Evolutionary conservation across 1,140 invertebrate genomes (phyloP).

Genomic region (Oscheius sp.): DNA sequence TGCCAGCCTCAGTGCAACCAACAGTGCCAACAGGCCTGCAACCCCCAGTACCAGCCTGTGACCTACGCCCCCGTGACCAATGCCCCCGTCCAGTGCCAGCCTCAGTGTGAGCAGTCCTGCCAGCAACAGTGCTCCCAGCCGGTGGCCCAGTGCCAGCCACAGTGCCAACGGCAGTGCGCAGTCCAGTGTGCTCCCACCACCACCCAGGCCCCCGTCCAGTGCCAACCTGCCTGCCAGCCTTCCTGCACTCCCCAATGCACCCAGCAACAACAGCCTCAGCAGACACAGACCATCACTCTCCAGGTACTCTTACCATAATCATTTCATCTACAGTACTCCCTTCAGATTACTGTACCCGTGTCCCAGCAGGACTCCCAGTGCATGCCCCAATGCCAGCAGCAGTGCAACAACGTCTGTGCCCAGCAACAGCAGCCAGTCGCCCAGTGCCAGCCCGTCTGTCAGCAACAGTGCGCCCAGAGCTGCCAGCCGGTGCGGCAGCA

Average conservation of each 20-base stretch:
- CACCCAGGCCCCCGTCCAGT: constrained; percentile 25
- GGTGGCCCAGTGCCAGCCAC: constrained; percentile 24
- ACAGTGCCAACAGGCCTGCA: constrained; percentile 1
- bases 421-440: constrained; percentile 22
- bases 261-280: constrained; percentile 22
- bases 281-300: constrained; percentile 14
- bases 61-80: background rate
- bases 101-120: constrained; percentile 26
- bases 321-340: background rate
- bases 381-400: constrained; percentile 31
- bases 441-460: constrained; percentile 33
- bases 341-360: background rate
- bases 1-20: background rate
- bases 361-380: constrained; percentile 4
- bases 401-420: constrained; percentile 23
- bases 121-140: constrained; percentile 18
- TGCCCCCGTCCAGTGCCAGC: background rate
- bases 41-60: background rate
- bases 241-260: constrained; percentile 13
- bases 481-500: constrained; percentile 17
- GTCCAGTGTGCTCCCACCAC: constrained; percentile 11
- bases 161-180: constrained; percentile 37
- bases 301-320: background rate
- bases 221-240: constrained; percentile 34
- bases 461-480: constrained; percentile 7